Percentiles rank a stretch among this genome's conserved stretches.
These are phyloP conservation scores for Nymphalis c-album DNA, from an alignment of 2,888 invertebrate genomes.

Conservation along the genomic window DNA sequence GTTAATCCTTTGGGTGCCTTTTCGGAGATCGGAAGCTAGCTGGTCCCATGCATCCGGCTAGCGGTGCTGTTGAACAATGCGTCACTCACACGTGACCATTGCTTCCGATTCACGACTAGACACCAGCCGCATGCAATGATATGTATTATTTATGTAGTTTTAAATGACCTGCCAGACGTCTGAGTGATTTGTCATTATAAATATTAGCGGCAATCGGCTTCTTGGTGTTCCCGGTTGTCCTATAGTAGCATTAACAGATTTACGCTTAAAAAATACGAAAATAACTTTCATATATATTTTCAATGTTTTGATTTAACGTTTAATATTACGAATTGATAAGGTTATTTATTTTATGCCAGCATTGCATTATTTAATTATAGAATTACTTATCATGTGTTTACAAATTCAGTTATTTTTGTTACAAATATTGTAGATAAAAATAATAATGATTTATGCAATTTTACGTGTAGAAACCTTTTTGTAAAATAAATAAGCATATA, in stretches of 20 bases:
- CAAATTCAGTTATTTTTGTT: too few species aligned
- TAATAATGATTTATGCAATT: too few species aligned
- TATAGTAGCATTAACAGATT: too few species aligned
- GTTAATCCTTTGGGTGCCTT: slow-evolving; percentile 15
- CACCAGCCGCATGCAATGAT: slow-evolving; percentile 34
- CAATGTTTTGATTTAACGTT: too few species aligned
- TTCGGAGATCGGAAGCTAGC: slow-evolving; percentile 27
- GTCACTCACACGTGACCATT: slow-evolving; percentile 57
- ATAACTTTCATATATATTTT: too few species aligned
- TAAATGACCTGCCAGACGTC: slow-evolving; percentile 11
- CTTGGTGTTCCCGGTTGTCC: too few species aligned
- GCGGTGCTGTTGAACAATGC: slow-evolving; percentile 59
- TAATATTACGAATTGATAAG: too few species aligned
- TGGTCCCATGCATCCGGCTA: slow-evolving; percentile 70
- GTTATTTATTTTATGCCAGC: too few species aligned
- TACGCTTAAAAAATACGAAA: too few species aligned
- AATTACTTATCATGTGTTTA: too few species aligned
- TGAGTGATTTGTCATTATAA: slow-evolving; percentile 15
- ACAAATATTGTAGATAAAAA: too few species aligned
- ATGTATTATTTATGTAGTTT: slow-evolving; percentile 33
- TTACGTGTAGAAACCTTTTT: neutral
- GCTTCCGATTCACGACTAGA: slow-evolving; percentile 61
- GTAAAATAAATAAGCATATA: neutral
- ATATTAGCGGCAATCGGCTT: neutral
- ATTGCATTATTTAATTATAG: too few species aligned